Base-by-base conservation (phyloP, 2,797 vertebrate species). In the Crenuchus spilurus region DNA sequence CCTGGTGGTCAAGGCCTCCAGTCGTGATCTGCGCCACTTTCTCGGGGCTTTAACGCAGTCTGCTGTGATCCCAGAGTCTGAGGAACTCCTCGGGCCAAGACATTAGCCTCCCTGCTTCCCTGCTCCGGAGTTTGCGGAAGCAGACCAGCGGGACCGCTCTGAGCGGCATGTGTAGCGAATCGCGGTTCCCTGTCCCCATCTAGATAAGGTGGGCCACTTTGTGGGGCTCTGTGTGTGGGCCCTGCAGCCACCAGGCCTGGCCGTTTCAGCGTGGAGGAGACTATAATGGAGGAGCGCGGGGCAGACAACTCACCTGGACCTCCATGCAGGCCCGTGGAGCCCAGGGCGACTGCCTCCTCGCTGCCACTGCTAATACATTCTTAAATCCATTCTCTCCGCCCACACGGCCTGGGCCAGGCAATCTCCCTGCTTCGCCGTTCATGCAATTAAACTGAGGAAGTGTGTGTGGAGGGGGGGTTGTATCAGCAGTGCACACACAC, bases 371-470 rank as follows among this genome's bases (percentile, higher is more conserved):
- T 92, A 90, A 93, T 92, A 92, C 90, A 91, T 92, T 92, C 89
- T 13, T 88, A 89, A 92, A 93, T 92, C 91, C 88, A 92, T 92
- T 92, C 91, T 92, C 89, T 87, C 86, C 89, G 86, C 88, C 87
- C 87, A 78, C 86, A 87, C 82, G 79, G 82, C 83, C 88, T 87
- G 86, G 84, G 81, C 89, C 82, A 87, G 88, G 89, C 91, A 89
- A 90, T 93, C 91, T 92, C 88, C 87, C 87, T 85, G 87, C 83
- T 83, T 88, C 89, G 84, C 89, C 89, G 90, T 92, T 92, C 89
- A 92, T 92, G 90, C 90, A 92, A 90, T 92, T 93, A 93, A 93
- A 91, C 88, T 88, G 91, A 91, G 90, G 90, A 87, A 90, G 87
- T 51, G 84, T 73, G 85, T 87, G 89, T 83, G 87, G 88, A 86